A percentile compares a stretch with the other conserved stretches of the same genome.
Conservation (phyloP, 1,140 invertebrate genomes). For the Bombus fervidus region DNA sequence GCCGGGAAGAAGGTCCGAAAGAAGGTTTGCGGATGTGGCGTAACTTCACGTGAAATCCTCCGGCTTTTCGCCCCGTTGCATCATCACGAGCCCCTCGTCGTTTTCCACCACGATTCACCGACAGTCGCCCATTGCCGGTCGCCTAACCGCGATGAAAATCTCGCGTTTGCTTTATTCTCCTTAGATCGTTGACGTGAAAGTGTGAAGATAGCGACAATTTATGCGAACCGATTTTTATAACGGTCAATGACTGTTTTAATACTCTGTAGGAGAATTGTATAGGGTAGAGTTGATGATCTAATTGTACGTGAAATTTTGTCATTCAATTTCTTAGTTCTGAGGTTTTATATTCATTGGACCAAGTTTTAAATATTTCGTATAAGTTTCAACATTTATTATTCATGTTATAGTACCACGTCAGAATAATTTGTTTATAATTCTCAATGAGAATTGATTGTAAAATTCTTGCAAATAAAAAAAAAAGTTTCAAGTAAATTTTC, state of each 20-base stretch:
- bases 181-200: not conserved
- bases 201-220: not conserved
- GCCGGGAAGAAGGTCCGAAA: constrained; percentile 19
- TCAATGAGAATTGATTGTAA: no score
- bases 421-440: no score
- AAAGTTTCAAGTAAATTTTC: no score
- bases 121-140: not conserved
- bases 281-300: not conserved
- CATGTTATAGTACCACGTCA: rapidly evolving
- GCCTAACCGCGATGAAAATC: not conserved
- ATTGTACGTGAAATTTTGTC: not conserved
- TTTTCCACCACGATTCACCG: not conserved
- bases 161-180: not conserved
- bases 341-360: not conserved
- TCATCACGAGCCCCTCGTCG: not conserved
- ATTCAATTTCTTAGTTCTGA: rapidly evolving
- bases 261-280: no score
- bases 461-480: no score
- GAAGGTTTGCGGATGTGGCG: constrained; percentile 76
- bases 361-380: not conserved
- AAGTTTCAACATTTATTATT: no score
- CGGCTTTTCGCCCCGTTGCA: not conserved
- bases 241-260: no score
- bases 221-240: no score
- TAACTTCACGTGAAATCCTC: constrained; percentile 41